Evolutionary conservation across 2,888 invertebrate genomes (phyloP).

Genomic region (Colostygia pectinataria): DNA sequence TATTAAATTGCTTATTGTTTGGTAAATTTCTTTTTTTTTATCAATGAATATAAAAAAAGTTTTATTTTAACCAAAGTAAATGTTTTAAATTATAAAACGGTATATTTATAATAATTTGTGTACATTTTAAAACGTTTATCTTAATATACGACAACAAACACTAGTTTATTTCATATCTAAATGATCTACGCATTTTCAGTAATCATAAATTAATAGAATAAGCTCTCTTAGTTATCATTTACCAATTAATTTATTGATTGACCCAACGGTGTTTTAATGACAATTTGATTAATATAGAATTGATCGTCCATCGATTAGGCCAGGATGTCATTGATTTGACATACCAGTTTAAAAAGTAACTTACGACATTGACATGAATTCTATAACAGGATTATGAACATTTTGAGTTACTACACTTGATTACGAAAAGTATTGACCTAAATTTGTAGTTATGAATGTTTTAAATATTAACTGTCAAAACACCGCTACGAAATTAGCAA

Average conservation of each 20-base stretch:
- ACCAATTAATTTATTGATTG: constrained; percentile 8
- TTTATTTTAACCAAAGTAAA: too few relatives aligned
- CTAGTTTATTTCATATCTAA: too few relatives aligned
- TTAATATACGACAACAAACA: too few relatives aligned
- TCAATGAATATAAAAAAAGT: too few relatives aligned
- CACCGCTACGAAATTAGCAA: constrained; percentile 27
- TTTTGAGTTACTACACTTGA: background rate
- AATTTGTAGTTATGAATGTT: constrained; percentile 2
- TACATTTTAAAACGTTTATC: too few relatives aligned
- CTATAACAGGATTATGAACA: background rate
- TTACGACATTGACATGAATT: background rate
- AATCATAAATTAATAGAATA: background rate
- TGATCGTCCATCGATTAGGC: background rate
- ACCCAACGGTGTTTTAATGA: constrained; percentile 4
- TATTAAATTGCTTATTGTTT: too few relatives aligned
- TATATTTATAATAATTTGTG: too few relatives aligned
- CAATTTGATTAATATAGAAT: constrained; percentile 3
- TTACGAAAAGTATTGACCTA: background rate
- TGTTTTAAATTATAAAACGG: too few relatives aligned
- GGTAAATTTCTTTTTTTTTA: too few relatives aligned
- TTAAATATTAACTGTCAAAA: background rate
- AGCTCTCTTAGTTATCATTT: background rate
- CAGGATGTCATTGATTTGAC: background rate
- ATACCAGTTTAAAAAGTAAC: background rate
- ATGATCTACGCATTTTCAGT: background rate